These are phyloP conservation scores for Lepetodrilus schrolli DNA, from an alignment of 2,888 invertebrate species.

Conservation along the genomic window DNA sequence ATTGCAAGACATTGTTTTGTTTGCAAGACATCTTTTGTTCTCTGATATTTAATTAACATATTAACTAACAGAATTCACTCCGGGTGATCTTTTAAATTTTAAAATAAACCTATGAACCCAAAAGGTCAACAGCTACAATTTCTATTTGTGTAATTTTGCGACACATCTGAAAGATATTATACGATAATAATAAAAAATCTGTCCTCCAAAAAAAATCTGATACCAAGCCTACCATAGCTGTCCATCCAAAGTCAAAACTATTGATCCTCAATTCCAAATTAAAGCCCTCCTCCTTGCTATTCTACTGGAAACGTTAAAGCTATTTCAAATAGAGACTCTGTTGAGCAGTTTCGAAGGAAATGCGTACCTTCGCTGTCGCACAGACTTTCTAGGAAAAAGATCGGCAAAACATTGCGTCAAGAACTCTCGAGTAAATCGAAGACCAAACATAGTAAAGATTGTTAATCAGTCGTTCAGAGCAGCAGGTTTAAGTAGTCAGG, in stretches of 20 bases:
- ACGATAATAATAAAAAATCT: slow-evolving; percentile 1
- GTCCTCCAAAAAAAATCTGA: background rate
- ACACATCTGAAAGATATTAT: background rate
- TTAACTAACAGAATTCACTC: no score
- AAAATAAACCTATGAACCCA: background rate
- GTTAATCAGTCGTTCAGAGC: no score
- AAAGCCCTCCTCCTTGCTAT: background rate
- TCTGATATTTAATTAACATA: background rate
- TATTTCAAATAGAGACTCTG: background rate
- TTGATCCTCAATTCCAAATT: slow-evolving; percentile 23
- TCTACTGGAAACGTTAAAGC: background rate
- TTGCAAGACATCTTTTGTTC: background rate
- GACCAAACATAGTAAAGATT: background rate
- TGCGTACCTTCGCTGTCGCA: background rate
- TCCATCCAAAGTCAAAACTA: slow-evolving; percentile 17
- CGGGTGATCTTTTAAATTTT: slow-evolving; percentile 8
- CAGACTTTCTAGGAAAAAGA: no score
- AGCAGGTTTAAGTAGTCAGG: no score
- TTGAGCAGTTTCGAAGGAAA: background rate
- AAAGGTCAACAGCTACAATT: slow-evolving; percentile 2
- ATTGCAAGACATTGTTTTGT: background rate
- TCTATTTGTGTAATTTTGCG: background rate
- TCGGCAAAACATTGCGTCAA: no score
- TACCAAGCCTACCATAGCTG: background rate
- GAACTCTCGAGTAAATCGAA: background rate